Conservation (phyloP, 1,140 invertebrate species). For the Condylostylus longicornis region DNA sequence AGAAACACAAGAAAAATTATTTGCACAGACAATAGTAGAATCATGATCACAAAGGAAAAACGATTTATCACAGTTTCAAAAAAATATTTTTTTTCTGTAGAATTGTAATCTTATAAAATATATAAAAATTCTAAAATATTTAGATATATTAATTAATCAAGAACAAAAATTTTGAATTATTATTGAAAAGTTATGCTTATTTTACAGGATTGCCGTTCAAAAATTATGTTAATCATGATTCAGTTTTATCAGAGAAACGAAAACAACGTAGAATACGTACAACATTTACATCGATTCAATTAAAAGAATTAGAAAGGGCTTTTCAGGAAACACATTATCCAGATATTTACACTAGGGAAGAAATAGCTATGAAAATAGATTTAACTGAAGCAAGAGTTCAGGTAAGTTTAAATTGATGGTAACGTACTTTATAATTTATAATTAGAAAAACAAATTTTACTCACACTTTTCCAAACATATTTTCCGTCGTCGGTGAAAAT, state of each 20-base stretch:
- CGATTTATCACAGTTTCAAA: no score
- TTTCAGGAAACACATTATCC: constrained; percentile 98
- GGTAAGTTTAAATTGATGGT: constrained; percentile 51
- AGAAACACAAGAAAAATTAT: no score
- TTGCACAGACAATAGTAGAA: no score
- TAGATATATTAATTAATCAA: no score
- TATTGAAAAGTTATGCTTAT: no score
- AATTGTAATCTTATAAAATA: no score
- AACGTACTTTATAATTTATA: neutral
- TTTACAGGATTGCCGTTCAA: no score
- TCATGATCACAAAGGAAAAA: no score
- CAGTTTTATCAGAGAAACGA: constrained; percentile 68
- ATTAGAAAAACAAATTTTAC: neutral
- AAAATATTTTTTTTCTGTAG: no score
- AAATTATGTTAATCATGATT: constrained; percentile 64
- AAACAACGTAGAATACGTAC: constrained; percentile 89
- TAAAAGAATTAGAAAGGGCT: constrained; percentile 90
- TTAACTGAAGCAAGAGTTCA: constrained; percentile 96
- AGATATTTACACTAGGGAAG: constrained; percentile 97
- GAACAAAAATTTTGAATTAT: no score
- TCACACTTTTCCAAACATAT: constrained; percentile 16
- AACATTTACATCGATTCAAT: constrained; percentile 90
- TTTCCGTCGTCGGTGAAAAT: constrained; percentile 21
- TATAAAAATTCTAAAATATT: no score
- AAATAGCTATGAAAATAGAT: constrained; percentile 96